Base-by-base conservation (phyloP, 1,140 invertebrate species). In the Meloidogyne chitwoodi region DNA sequence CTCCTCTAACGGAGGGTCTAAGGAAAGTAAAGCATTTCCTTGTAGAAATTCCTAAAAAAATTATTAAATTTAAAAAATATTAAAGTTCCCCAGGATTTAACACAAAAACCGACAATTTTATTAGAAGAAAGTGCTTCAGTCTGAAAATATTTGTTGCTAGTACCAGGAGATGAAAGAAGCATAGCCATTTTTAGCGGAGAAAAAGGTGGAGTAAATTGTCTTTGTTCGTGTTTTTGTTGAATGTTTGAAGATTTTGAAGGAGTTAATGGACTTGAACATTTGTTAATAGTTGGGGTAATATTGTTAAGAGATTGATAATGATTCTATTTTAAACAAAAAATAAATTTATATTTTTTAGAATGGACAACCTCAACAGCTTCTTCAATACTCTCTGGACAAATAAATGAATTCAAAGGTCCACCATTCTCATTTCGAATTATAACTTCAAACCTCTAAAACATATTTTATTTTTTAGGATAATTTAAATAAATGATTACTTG, bases 341-440 rank as follows among this genome's bases (percentile, higher is more conserved):
- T 11, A 41, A 41, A 41, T 34, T 4, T 4, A 34, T 34, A 34
- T 34, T 34, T 41, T 12, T 41, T 11, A 41, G 14, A 41, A 8
- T 12, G 14, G 14, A 56, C 4, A 26, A 61, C 70, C 10, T 61
- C 22, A 34, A 31, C 44, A 10, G 6, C 48, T 62, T 72, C 34
- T 1, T 72, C 22, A 19, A 63, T 24, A 5, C 16, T 22, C n/a
- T 75, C 76, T 8, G 78, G 77, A 41, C 77, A 78, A 41, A 78
- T 29, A 29, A 63, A 78, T 22, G 77, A 79, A 14, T 80, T 31
- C 19, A 78, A 75, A 24, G 34, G 63, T 1, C 68, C 67, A n/a
- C 77, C 77, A 62, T 79, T 79, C 16, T 78, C 77, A 68, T 78
- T 78, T 29, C 78, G 63, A 48, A 78, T 56, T 8, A 79, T 69